Evolutionary conservation across 2,888 invertebrate genomes (phyloP).

Genomic region (Diarsia mendica): DNA sequence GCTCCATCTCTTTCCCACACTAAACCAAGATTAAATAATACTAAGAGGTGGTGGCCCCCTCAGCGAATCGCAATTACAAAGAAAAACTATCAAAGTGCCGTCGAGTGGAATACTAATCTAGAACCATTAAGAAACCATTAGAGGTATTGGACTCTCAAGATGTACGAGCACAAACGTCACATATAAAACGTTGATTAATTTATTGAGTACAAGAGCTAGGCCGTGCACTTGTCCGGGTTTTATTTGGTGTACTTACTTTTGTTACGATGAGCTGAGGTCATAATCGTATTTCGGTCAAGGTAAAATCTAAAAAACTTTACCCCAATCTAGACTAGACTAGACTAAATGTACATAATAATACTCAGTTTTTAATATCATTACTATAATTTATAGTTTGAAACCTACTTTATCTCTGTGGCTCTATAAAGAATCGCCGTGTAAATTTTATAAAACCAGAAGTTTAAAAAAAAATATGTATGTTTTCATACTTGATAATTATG

Average conservation of each 20-base stretch:
- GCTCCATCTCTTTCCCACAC: not conserved
- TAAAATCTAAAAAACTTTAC: not conserved
- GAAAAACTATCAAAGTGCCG: slow-evolving; percentile 63
- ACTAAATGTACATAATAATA: too few relatives aligned
- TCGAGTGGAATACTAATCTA: slow-evolving; percentile 62
- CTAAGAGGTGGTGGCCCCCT: not conserved
- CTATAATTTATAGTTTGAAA: too few relatives aligned
- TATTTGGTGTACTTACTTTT: slow-evolving; percentile 4
- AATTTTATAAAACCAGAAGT: too few relatives aligned
- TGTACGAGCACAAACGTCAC: slow-evolving; percentile 33
- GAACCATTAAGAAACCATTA: slow-evolving; percentile 62
- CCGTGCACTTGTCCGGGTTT: not conserved
- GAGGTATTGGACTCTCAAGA: slow-evolving; percentile 57
- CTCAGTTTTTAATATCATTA: too few relatives aligned
- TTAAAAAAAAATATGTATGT: too few relatives aligned
- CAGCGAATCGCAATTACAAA: slow-evolving; percentile 48
- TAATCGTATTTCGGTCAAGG: not conserved
- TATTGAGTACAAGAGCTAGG: slow-evolving; percentile 21
- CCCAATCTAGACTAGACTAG: not conserved
- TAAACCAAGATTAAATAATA: not conserved
- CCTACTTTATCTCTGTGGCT: too few relatives aligned
- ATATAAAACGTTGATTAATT: slow-evolving; percentile 36
- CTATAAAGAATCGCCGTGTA: not conserved
- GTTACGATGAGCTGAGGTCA: not conserved
- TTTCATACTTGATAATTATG: too few relatives aligned